Base-by-base conservation (phyloP, 2,113 vertebrate species). In the Tragelaphus imberbis region DNA sequence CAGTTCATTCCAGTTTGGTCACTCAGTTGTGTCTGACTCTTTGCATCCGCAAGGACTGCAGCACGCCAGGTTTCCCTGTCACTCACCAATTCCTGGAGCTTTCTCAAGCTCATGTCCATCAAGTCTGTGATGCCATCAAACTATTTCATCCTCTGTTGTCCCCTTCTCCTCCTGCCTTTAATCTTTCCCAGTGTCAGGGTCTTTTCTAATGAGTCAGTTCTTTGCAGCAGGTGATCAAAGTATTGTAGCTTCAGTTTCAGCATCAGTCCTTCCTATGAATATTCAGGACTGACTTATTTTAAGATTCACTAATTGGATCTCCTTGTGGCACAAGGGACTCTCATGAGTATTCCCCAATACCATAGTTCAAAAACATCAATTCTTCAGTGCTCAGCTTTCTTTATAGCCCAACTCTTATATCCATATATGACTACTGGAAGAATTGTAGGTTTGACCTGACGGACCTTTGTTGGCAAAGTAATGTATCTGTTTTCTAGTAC, bases 21-120 rank as follows among this genome's bases (percentile, higher is more conserved):
- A 0, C 68, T 40, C n/a, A 71, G n/a, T 71, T 0, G 0, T 40
- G n/a, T 71, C n/a, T 23, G 10, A 71, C n/a, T 71, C 68, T 71
- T 40, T 71, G n/a, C 2, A 0, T 40, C 19, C 19, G 19, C 68
- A 71, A 40, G 68, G n/a, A 40, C 68, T 71, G 2, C 0, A 40
- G 68, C 68, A 40, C 0, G 0, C 19, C n/a, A 71, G 19, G 9
- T 12, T 23, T 40, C 68, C n/a, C 68, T 71, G n/a, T 71, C n/a
- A 40, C 12, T 71, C 19, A 71, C n/a, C 68, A 40, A 23, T 13
- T 23, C 10, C n/a, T 3, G 19, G 68, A 71, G n/a, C 9, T 12
- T 40, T 5, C n/a, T 40, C 68, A 40, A 40, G 19, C n/a, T 71
- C 68, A 40, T 23, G 68, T 71, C 68, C n/a, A 40, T 12, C 0